These are phyloP conservation scores for Rhea americana DNA, from an alignment of 2,113 vertebrate genomes.

Conservation along the genomic window DNA sequence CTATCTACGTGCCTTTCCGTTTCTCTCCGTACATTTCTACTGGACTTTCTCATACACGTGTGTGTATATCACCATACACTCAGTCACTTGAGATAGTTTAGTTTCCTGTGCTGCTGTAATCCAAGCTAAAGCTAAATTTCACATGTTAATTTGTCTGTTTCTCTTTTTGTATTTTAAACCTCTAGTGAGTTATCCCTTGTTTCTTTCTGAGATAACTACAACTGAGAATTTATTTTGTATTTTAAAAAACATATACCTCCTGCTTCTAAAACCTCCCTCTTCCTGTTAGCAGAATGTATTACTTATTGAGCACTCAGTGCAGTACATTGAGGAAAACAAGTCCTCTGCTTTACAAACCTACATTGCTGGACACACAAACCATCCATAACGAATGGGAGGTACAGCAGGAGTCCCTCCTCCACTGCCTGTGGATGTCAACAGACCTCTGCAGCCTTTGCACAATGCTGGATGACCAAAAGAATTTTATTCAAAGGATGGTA, in stretches of 20 bases:
- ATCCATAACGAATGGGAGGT: background rate
- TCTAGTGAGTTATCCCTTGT: fast-evolving
- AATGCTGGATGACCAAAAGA: background rate
- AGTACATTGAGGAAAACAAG: background rate
- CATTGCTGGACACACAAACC: background rate
- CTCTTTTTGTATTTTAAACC: background rate
- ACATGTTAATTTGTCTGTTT: background rate
- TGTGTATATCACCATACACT: background rate
- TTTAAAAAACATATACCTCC: background rate
- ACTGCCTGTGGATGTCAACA: background rate
- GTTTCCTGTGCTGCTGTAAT: background rate
- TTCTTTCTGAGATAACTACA: background rate
- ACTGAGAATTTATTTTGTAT: background rate
- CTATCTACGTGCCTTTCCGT: background rate
- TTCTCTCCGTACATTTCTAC: background rate
- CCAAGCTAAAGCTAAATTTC: background rate
- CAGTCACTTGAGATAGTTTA: background rate
- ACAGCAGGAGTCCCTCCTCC: background rate
- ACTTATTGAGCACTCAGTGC: background rate
- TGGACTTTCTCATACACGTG: background rate
- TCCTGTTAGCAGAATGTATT: background rate
- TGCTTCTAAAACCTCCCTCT: background rate
- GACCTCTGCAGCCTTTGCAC: background rate
- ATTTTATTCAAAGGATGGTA: background rate
- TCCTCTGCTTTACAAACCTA: background rate